Base-by-base conservation (phyloP, 1,140 invertebrate species). In the Leptopilina clavipes region DNA sequence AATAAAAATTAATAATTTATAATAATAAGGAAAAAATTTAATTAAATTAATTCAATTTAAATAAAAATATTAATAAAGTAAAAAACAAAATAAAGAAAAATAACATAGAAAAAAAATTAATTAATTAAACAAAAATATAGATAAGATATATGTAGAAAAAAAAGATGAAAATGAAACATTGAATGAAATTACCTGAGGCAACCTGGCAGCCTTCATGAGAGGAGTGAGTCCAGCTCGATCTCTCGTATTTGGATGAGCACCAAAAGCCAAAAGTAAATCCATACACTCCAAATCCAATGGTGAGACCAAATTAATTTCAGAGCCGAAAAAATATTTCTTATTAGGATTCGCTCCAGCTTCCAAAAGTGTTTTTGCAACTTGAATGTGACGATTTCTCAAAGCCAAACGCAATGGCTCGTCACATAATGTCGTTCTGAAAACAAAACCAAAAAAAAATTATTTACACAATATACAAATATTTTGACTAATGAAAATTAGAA, bases 231-330 rank as follows among this genome's bases (percentile, higher is more conserved):
- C 96, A 75, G 95, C 94, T 37, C 97, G 91, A 84, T 96, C 96
- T 43, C 94, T 91, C n/a, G 95, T 95, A 87, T 98, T 95, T 19
- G 96, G 95, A 86, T 96, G 93, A 7, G 96, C 96, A 10, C 96
- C 96, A 84, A 96, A 96, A 14, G 93, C 93, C 18, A 98, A 90
- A 72, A 98, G 87, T 71, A 97, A 89, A 86, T 96, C 94, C 87
- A 98, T 89, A 83, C 95, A 97, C 76, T 96, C 94, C 56, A 95
- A 90, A 82, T 97, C 96, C 82, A 92, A 87, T 14, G 91, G 93
- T 31, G 93, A 95, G 2, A 97, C 94, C 56, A 97, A 90, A 86
- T 97, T 97, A 73, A 98, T 96, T 90, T 98, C 96, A 0, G 95
- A 93, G 2, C 97, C 97, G 84, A 97, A 96, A 89, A 98, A 98